A percentile compares a stretch with the other conserved stretches of the same genome.
Evolutionary conservation across 1,140 invertebrate species (phyloP).

Genomic region (Tigriopus japonicus): DNA sequence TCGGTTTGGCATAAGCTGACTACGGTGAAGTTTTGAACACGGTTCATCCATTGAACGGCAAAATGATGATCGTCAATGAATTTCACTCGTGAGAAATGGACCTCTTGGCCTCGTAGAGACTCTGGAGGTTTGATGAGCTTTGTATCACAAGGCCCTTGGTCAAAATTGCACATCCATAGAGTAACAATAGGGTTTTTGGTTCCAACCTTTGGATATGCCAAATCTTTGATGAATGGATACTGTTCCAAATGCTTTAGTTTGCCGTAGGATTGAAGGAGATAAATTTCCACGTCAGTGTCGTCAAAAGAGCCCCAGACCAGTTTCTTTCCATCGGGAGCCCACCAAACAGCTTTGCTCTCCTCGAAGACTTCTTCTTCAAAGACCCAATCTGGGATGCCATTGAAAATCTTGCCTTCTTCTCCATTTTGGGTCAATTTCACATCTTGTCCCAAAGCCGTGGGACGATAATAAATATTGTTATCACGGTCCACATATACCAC

Average conservation of each 20-base stretch:
- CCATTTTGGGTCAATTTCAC: slow-evolving; percentile 35
- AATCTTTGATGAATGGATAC: slow-evolving; percentile 27
- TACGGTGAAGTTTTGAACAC: slow-evolving; percentile 48
- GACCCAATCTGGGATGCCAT: slow-evolving; percentile 60
- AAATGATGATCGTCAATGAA: slow-evolving; percentile 49
- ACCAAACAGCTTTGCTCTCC: slow-evolving; percentile 67
- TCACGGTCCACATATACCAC: slow-evolving; percentile 10
- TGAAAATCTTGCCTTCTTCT: slow-evolving; percentile 43
- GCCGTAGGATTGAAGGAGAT: slow-evolving; percentile 30
- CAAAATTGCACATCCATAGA: slow-evolving; percentile 48
- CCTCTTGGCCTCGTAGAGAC: slow-evolving; percentile 28
- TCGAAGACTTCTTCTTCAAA: slow-evolving; percentile 80
- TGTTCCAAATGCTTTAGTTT: slow-evolving; percentile 14
- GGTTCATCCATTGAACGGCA: slow-evolving; percentile 59
- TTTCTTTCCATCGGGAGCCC: slow-evolving; percentile 53
- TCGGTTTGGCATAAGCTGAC: slow-evolving; percentile 22
- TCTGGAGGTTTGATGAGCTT: slow-evolving; percentile 18
- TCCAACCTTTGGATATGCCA: slow-evolving; percentile 72
- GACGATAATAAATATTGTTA: slow-evolving; percentile 19
- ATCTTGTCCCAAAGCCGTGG: slow-evolving; percentile 27
- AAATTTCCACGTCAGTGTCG: slow-evolving; percentile 38
- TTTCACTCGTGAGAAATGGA: slow-evolving; percentile 46
- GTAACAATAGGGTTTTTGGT: slow-evolving; percentile 51
- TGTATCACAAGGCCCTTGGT: slow-evolving; percentile 26
- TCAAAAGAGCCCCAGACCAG: slow-evolving; percentile 66